Percentiles rank a stretch among this genome's conserved stretches.
Evolutionary conservation across 1,140 invertebrate genomes (phyloP).

Genomic region (Yoshiicerus persimilis): DNA sequence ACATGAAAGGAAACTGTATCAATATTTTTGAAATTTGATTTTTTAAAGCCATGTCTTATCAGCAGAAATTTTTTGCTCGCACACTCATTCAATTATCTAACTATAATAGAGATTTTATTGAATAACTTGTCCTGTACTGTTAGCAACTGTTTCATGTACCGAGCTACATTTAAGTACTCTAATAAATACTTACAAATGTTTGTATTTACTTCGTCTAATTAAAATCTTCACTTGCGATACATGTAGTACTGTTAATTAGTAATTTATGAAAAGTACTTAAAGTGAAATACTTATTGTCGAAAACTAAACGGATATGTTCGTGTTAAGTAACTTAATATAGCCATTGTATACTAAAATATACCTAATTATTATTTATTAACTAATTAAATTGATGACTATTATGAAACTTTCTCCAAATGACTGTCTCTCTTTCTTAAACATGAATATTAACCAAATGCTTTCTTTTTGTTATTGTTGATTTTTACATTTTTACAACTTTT

Average conservation of each 20-base stretch:
- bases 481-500: background rate
- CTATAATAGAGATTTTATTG: background rate
- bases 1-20: background rate
- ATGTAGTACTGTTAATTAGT: background rate
- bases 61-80: background rate
- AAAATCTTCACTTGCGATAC: background rate
- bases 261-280: background rate
- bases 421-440: background rate
- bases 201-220: background rate
- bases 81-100: background rate
- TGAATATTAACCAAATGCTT: background rate
- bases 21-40: background rate
- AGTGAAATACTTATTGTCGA: background rate
- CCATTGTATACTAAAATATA: slow-evolving; percentile 17
- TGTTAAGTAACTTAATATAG: background rate
- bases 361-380: slow-evolving; percentile 2
- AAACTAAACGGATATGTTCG: background rate
- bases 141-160: background rate
- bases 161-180: no score
- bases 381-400: background rate
- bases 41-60: background rate
- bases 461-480: background rate
- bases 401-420: background rate
- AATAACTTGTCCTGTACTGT: background rate
- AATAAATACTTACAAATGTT: background rate